phyloP scores from a whole-genome alignment of 2,113 vertebrate species.

The Crocuta crocuta region DNA sequence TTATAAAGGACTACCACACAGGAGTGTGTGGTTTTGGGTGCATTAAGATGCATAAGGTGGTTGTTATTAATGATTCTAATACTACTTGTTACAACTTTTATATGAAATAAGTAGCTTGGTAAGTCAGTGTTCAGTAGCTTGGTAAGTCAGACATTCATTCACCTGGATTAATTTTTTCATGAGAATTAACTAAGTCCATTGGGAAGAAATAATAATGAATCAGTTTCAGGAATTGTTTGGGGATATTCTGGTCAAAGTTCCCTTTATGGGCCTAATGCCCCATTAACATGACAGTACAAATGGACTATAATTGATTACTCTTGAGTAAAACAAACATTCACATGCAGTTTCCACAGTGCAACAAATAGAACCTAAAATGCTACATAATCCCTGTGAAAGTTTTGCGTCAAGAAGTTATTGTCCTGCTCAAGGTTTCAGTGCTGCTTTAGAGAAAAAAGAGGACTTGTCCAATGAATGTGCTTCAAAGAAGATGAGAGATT shows the following conservation, averaged over 20 bases:
- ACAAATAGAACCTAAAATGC: neutral
- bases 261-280: neutral
- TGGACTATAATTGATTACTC: neutral
- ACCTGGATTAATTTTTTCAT: neutral
- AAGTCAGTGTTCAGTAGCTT: neutral
- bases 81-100: neutral
- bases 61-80: neutral
- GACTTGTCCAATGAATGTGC: neutral
- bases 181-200: neutral
- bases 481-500: neutral
- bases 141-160: neutral
- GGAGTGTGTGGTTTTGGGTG: neutral
- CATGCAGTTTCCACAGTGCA: neutral
- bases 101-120: neutral
- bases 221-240: neutral
- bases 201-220: neutral
- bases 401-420: neutral
- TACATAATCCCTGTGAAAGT: neutral
- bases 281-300: neutral
- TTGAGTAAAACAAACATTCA: neutral
- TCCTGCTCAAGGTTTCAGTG: neutral
- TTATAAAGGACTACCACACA: neutral
- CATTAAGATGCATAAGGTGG: neutral
- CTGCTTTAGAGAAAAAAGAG: neutral
- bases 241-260: neutral